phyloP scores from a whole-genome alignment of 2,888 invertebrate genomes.

The Eupithecia insigniata region DNA sequence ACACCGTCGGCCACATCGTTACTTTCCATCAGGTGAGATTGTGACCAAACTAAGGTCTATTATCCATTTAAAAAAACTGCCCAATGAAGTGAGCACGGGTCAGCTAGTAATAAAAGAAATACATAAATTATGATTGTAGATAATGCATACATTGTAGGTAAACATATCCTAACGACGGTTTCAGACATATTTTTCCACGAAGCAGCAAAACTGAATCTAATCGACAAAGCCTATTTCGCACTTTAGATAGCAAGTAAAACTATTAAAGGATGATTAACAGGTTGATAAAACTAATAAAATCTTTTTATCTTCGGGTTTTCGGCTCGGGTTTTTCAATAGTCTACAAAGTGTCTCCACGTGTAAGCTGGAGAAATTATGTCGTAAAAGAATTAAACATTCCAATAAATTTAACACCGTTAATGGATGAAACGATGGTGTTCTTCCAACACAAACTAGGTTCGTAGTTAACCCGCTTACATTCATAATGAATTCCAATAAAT shows the following conservation, averaged over 20 bases:
- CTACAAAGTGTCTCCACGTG: not conserved
- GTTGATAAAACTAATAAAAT: constrained; percentile 5
- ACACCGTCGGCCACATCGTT: no score
- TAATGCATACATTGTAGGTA: not conserved
- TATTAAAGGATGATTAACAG: not conserved
- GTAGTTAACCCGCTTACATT: no score
- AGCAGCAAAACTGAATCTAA: not conserved
- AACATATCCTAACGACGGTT: not conserved
- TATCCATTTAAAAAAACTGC: no score
- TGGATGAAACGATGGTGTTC: no score
- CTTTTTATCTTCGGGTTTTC: not conserved
- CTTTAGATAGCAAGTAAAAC: not conserved
- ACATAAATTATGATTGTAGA: not conserved
- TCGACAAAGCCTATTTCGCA: not conserved
- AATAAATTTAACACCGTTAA: no score
- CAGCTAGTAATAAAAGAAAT: no score
- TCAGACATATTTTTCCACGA: not conserved
- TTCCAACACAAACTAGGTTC: no score
- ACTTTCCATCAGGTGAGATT: no score
- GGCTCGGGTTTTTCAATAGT: constrained; percentile 7
- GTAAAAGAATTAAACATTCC: not conserved
- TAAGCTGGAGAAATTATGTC: no score
- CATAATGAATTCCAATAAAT: no score
- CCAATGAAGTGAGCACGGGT: no score
- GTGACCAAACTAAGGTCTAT: no score